These are phyloP conservation scores for Pygocentrus nattereri DNA, from an alignment of 2,797 vertebrate genomes.

Conservation along the genomic window DNA sequence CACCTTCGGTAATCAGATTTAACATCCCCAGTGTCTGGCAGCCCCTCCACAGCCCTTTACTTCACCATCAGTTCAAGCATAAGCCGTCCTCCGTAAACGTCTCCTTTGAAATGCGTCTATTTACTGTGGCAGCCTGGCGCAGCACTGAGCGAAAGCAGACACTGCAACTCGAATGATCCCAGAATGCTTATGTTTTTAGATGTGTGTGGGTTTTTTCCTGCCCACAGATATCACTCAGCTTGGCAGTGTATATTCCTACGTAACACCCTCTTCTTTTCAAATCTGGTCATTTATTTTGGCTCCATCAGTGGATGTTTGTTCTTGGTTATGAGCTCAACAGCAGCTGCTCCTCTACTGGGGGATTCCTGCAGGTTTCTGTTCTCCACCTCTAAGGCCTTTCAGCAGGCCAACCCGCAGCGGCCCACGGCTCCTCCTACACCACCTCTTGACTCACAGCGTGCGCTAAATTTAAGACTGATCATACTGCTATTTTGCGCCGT, in stretches of 20 bases:
- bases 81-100: conserved; percentile 12
- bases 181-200: conserved; percentile 42
- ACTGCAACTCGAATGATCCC: conserved; percentile 31
- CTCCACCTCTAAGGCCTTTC: conserved; percentile 7
- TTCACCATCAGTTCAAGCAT: conserved; percentile 25
- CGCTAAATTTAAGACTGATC: conserved; percentile 20
- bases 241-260: conserved; percentile 44
- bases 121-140: conserved; percentile 38
- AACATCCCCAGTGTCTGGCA: conserved; percentile 17
- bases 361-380: conserved; percentile 32
- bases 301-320: conserved; percentile 29
- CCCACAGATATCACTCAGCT: conserved; percentile 48
- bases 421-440: conserved; percentile 13
- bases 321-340: conserved; percentile 41
- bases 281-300: conserved; percentile 45
- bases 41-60: conserved; percentile 25
- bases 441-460: conserved; percentile 17
- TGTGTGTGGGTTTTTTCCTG: conserved; percentile 49
- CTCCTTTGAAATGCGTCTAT: conserved; percentile 31
- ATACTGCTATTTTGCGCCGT: background rate
- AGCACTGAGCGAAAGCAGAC: background rate
- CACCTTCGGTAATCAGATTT: conserved; percentile 28
- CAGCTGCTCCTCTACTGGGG: conserved; percentile 35
- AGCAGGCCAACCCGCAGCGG: background rate
- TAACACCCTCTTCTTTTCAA: conserved; percentile 44